Evolutionary conservation across 2,888 invertebrate genomes (phyloP).

Genomic region (Eumacrocentrus americanus): DNA sequence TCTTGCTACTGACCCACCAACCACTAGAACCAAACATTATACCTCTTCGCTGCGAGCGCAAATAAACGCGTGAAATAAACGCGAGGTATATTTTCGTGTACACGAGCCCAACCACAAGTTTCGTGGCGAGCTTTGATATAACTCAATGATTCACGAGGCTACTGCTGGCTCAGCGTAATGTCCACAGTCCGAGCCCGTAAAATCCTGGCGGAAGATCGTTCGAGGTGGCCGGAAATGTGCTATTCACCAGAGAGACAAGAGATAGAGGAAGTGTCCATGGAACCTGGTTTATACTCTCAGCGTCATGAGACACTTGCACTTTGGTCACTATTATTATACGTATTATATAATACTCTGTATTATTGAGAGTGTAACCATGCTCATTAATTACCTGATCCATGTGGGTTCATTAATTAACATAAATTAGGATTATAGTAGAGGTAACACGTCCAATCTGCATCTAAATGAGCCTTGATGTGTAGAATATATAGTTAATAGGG

Average conservation of each 20-base stretch:
- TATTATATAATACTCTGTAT: too few relatives aligned
- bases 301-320: too few relatives aligned
- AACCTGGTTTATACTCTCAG: too few relatives aligned
- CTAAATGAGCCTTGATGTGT: too few relatives aligned
- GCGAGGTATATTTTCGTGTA: slow-evolving; percentile 1
- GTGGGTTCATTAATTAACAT: too few relatives aligned
- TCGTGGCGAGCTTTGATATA: slow-evolving; percentile 21
- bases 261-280: not conserved
- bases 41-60: not conserved
- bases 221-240: slow-evolving; percentile 3
- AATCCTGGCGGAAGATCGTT: slow-evolving; percentile 18
- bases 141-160: slow-evolving; percentile 36
- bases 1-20: slow-evolving; percentile 17
- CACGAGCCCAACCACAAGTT: slow-evolving; percentile 11
- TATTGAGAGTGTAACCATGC: too few relatives aligned
- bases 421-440: too few relatives aligned
- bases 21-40: not conserved
- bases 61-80: not conserved
- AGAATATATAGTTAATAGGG: too few relatives aligned
- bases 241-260: slow-evolving; percentile 5
- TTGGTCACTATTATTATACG: too few relatives aligned
- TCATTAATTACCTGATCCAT: too few relatives aligned
- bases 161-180: not conserved
- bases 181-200: slow-evolving; percentile 4
- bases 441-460: too few relatives aligned